These are phyloP conservation scores for Monochamus saltuarius DNA, from an alignment of 1,140 invertebrate species.

Conservation along the genomic window DNA sequence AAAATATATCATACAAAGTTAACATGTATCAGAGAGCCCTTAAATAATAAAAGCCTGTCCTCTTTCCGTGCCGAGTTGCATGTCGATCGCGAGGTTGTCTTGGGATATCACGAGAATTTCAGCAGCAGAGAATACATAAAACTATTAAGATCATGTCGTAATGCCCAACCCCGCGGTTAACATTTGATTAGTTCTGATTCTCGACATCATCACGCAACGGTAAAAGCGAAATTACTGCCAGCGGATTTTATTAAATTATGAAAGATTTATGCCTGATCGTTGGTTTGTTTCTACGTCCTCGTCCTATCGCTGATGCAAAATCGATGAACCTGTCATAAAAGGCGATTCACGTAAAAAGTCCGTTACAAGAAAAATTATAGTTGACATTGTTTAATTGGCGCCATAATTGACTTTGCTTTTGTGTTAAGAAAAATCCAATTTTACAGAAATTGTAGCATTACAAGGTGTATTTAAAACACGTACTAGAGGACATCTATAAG, in stretches of 20 bases:
- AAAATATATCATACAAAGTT: no score
- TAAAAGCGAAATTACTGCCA: not conserved
- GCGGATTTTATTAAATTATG: slow-evolving; percentile 13
- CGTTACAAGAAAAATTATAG: no score
- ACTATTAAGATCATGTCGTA: slow-evolving; percentile 17
- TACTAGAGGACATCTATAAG: no score
- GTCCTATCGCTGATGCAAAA: no score
- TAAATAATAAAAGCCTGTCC: no score
- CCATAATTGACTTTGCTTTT: no score
- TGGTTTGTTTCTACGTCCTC: not conserved
- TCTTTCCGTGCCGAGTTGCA: slow-evolving; percentile 8
- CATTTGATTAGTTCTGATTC: slow-evolving; percentile 11
- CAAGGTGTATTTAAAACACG: no score
- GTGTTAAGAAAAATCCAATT: not conserved
- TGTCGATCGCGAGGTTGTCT: slow-evolving; percentile 9
- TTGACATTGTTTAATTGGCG: no score
- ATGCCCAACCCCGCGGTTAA: slow-evolving; percentile 12
- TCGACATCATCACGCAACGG: slow-evolving; percentile 8
- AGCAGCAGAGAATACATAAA: slow-evolving; percentile 12
- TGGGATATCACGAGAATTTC: slow-evolving; percentile 9
- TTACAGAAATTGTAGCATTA: no score
- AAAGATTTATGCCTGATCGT: not conserved
- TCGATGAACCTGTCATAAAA: no score
- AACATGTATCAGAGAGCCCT: no score
- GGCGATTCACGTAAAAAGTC: no score